A percentile compares a stretch with the other conserved stretches of the same genome.
Evolutionary conservation across 2,888 invertebrate genomes (phyloP).

Genomic region (Cyaniris semiargus): DNA sequence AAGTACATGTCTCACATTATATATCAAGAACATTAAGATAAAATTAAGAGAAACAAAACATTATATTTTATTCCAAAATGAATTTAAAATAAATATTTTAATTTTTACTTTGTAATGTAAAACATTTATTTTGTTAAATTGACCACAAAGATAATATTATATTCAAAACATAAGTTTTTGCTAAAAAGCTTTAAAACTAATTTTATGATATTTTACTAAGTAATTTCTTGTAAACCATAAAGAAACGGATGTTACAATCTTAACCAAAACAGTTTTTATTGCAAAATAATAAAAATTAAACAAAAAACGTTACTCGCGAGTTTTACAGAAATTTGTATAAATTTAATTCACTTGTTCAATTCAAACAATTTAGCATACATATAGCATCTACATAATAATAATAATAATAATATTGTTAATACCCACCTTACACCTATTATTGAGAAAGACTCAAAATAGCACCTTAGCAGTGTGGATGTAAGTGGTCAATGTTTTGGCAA

Average conservation of each 20-base stretch:
- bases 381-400: no score
- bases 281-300: background rate
- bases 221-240: background rate
- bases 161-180: background rate
- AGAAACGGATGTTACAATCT: background rate
- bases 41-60: background rate
- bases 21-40: background rate
- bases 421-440: no score
- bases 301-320: background rate
- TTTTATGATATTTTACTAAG: conserved; percentile 1
- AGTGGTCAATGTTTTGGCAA: background rate
- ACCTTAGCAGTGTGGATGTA: no score
- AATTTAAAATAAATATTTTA: background rate
- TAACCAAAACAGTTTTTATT: background rate
- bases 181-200: background rate
- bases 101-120: background rate
- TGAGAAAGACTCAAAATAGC: no score
- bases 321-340: background rate
- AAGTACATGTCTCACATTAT: background rate
- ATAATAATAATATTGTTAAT: no score
- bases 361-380: no score
- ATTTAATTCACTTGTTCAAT: no score
- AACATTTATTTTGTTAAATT: background rate
- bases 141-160: background rate
- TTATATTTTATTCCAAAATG: background rate